Evolutionary conservation across 2,888 invertebrate genomes (phyloP), one percentile per base, ranked within the genome.

Genomic region (Crocallis elinguaria): DNA sequence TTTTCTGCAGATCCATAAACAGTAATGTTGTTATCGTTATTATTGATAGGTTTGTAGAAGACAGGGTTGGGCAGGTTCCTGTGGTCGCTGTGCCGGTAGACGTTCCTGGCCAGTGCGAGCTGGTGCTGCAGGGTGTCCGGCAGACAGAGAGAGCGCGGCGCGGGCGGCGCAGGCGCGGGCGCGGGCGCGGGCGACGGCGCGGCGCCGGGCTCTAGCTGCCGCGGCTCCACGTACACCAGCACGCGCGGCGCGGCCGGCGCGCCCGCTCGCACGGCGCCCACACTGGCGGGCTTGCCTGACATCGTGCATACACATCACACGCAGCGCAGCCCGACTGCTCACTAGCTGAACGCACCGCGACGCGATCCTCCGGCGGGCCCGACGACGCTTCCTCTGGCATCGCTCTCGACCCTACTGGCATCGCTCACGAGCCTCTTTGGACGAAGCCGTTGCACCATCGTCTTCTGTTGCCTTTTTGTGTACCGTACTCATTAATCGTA

Each of bases 211-310:
- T 88, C 88, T 86, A 88, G 86, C 86, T 86, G 86, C 85, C 88
- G 86, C 84, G 85, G 80, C 82, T 89, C 88, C 87, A 92, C 90
- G 88, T 91, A 91, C 74, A 92, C 82, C 85, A 91, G 85, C 82
- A 92, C 84, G 86, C 91, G 90, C 84, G 89, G 85, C 81, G 84
- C 83, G 73, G 81, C 86, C 80, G 86, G 83, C 80, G 82, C 86
- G 79, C 85, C 87, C 85, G 87, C 86, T 86, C 91, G 87, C 84
- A 88, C 80, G 86, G 92, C 87, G 91, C 84, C 92, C 88, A 93
- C 92, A 87, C 94, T 93, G 92, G 94, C 95, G 94, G 95, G 94
- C 94, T 95, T 94, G 93, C 94, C 94, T 92, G 94, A 94, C 94
- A 95, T 95, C 92, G 93, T 94, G 92, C 92, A 92, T 93, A 92